phyloP scores from a whole-genome alignment of 2,113 vertebrate genomes.

The Datnioides undecimradiatus region DNA sequence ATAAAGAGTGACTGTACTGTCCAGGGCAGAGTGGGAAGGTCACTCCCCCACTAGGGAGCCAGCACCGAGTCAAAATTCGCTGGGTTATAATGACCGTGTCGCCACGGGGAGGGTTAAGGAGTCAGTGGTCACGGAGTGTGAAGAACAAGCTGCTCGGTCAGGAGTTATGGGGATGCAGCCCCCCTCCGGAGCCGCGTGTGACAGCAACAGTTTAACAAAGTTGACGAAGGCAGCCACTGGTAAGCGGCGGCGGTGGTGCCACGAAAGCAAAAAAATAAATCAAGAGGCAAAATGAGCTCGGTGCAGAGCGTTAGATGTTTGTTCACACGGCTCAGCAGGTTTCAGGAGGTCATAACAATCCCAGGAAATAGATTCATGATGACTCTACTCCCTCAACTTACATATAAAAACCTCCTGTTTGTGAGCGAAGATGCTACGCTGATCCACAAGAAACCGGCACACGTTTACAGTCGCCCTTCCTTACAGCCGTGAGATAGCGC shows the following conservation, averaged over 20 bases:
- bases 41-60: slow-evolving; percentile 34
- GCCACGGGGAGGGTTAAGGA: slow-evolving; percentile 47
- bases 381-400: background rate
- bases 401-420: background rate
- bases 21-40: slow-evolving; percentile 40
- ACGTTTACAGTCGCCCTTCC: background rate
- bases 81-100: slow-evolving; percentile 37
- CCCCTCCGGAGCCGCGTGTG: background rate
- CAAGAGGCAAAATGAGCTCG: background rate
- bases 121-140: slow-evolving; percentile 33
- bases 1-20: background rate
- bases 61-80: slow-evolving; percentile 18
- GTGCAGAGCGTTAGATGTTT: background rate
- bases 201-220: slow-evolving; percentile 9
- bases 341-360: background rate
- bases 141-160: slow-evolving; percentile 27
- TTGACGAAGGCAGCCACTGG: slow-evolving; percentile 5
- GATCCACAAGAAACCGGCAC: background rate
- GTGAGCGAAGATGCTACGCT: background rate
- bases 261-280: background rate
- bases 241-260: background rate
- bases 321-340: background rate
- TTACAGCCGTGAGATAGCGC: background rate
- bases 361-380: background rate
- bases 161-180: slow-evolving; percentile 17